Conservation (phyloP, 2,888 invertebrate species). For the Synergus umbraculus region DNA sequence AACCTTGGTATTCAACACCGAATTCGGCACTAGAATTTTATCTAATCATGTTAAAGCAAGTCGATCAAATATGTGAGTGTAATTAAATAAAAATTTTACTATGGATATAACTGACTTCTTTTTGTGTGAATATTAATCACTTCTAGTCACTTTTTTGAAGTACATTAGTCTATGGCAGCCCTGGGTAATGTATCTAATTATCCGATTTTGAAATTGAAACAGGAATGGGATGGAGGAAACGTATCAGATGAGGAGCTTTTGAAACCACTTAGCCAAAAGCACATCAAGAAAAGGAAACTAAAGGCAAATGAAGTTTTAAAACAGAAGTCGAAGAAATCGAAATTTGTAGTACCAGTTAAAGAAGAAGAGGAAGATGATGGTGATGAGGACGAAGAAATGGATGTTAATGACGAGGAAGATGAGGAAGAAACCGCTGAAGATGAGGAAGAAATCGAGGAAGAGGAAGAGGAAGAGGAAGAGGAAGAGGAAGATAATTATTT, state of each 20-base stretch:
- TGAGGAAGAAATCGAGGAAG: constrained; percentile 75
- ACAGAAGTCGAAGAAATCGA: constrained; percentile 44
- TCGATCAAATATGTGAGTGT: too few relatives aligned
- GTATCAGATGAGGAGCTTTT: constrained; percentile 36
- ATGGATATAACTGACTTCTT: too few relatives aligned
- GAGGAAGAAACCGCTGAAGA: constrained; percentile 74
- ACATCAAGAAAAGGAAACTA: constrained; percentile 45
- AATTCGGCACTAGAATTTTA: too few relatives aligned
- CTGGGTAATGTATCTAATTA: neutral
- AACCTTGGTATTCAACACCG: too few relatives aligned
- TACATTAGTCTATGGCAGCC: too few relatives aligned
- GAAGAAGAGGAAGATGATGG: constrained; percentile 65
- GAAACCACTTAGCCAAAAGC: constrained; percentile 40
- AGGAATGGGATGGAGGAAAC: constrained; percentile 36
- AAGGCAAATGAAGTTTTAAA: constrained; percentile 23
- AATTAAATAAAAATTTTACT: too few relatives aligned
- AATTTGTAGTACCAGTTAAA: constrained; percentile 64
- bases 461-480: constrained; percentile 75
- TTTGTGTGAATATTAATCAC: too few relatives aligned
- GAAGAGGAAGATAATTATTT: constrained; percentile 73
- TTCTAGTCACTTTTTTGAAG: too few relatives aligned
- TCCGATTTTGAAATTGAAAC: neutral
- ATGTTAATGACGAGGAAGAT: constrained; percentile 55
- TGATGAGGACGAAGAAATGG: constrained; percentile 70
- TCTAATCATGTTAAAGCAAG: too few relatives aligned